A percentile compares a stretch with the other conserved stretches of the same genome.
Conservation (phyloP, 2,797 vertebrate genomes). For the Sardinella longiceps region DNA sequence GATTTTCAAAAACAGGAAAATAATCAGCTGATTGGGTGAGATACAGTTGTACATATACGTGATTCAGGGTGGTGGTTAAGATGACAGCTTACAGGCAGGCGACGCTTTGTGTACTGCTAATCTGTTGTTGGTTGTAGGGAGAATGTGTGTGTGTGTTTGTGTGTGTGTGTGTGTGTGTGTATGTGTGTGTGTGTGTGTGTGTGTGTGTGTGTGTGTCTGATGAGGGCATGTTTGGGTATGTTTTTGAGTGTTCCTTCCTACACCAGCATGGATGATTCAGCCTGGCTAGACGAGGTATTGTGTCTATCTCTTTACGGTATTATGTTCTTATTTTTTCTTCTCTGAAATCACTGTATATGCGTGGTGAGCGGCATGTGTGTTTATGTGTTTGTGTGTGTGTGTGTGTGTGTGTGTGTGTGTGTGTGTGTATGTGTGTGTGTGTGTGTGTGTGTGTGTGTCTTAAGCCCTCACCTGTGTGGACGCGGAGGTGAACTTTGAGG, state of each 20-base stretch:
- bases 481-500: conserved; percentile 92
- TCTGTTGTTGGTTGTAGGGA: neutral
- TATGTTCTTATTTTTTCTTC: neutral
- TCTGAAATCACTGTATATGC: neutral
- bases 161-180: neutral
- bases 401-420: neutral
- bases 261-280: neutral
- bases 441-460: neutral
- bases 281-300: neutral
- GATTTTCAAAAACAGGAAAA: neutral
- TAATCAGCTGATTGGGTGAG: neutral
- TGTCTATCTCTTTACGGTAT: neutral
- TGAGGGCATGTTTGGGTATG: neutral
- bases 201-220: neutral
- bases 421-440: neutral
- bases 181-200: neutral
- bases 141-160: neutral
- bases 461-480: conserved; percentile 85
- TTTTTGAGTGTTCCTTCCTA: neutral
- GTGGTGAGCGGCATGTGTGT: neutral
- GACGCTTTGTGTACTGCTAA: neutral
- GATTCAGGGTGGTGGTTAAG: neutral
- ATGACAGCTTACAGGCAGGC: neutral
- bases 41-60: neutral
- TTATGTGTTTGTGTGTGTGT: neutral